A percentile compares a stretch with the other conserved stretches of the same genome.
Conservation (phyloP, 2,113 vertebrate genomes). For the Zosterops lateralis region DNA sequence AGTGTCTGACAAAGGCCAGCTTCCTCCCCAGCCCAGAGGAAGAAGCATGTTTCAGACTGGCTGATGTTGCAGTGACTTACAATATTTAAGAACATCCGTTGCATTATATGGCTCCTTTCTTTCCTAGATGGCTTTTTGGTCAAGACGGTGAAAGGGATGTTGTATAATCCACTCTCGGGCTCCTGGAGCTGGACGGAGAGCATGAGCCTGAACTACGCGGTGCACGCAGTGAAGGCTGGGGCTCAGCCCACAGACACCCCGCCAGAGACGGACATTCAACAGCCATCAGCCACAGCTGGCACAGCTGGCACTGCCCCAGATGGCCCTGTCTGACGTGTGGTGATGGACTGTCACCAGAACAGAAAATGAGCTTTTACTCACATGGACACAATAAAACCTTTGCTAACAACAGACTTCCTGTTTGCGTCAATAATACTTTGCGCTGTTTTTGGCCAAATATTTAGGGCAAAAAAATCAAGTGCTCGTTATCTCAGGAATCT, state of each 20-base stretch:
- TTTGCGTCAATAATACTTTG: neutral
- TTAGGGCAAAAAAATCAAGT: neutral
- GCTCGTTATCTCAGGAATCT: neutral
- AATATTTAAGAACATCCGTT: neutral
- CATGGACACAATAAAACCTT: slow-evolving; percentile 28
- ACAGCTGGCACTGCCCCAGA: neutral
- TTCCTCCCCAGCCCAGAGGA: neutral
- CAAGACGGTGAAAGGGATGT: slow-evolving; percentile 84
- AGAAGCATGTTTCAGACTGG: neutral
- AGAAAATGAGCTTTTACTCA: neutral
- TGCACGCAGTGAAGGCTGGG: slow-evolving; percentile 82
- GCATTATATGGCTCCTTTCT: neutral
- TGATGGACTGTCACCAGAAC: neutral
- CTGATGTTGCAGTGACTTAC: neutral
- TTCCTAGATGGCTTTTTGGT: slow-evolving; percentile 85
- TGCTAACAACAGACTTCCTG: neutral
- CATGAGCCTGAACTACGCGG: slow-evolving; percentile 87
- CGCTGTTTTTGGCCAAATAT: neutral
- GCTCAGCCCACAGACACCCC: neutral
- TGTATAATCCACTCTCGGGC: slow-evolving; percentile 86
- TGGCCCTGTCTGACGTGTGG: neutral
- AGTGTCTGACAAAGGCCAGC: neutral
- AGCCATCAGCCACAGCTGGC: neutral
- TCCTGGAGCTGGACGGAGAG: slow-evolving; percentile 86
- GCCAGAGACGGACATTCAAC: neutral